A percentile compares a stretch with the other conserved stretches of the same genome.
These are phyloP conservation scores for Hippocampus zosterae DNA, from an alignment of 2,113 vertebrate species.

Conservation along the genomic window DNA sequence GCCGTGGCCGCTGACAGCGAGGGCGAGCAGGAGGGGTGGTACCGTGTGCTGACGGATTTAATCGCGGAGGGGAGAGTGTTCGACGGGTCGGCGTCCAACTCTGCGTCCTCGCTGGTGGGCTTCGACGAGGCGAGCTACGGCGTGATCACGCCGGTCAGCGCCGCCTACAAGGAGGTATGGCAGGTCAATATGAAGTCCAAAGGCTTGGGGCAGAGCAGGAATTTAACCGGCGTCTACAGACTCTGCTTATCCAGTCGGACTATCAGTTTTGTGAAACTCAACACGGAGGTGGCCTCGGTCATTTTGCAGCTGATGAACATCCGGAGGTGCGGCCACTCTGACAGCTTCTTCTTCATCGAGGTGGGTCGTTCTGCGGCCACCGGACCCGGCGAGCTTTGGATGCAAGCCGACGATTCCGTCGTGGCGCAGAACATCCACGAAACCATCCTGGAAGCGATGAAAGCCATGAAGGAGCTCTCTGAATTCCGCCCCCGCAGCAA, in stretches of 20 bases:
- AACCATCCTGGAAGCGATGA: slow-evolving; percentile 96
- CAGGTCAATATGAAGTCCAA: slow-evolving; percentile 92
- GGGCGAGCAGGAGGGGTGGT: slow-evolving; percentile 93
- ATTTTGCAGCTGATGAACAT: slow-evolving; percentile 96
- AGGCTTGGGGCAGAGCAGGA: slow-evolving; percentile 88
- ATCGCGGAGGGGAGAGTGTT: slow-evolving; percentile 80
- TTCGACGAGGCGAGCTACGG: slow-evolving; percentile 85
- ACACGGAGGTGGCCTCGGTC: slow-evolving; percentile 87
- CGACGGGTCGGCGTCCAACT: slow-evolving; percentile 72
- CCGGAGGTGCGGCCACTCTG: slow-evolving; percentile 94
- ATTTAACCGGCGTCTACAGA: slow-evolving; percentile 88
- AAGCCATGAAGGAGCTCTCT: slow-evolving; percentile 92
- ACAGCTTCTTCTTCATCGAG: slow-evolving; percentile 98
- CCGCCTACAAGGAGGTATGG: slow-evolving; percentile 92
- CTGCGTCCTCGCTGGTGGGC: slow-evolving; percentile 75
- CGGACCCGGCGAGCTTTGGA: slow-evolving; percentile 97
- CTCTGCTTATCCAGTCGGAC: slow-evolving; percentile 90
- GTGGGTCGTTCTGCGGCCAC: slow-evolving; percentile 92
- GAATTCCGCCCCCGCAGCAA: slow-evolving; percentile 96
- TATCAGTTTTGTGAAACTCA: slow-evolving; percentile 90
- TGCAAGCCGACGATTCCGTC: slow-evolving; percentile 96
- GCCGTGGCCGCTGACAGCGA: slow-evolving; percentile 94
- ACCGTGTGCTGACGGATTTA: slow-evolving; percentile 82
- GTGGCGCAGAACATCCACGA: slow-evolving; percentile 99
- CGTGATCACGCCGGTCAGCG: slow-evolving; percentile 76